phyloP scores from a whole-genome alignment of 2,888 invertebrate genomes.

The Aquatica leii region DNA sequence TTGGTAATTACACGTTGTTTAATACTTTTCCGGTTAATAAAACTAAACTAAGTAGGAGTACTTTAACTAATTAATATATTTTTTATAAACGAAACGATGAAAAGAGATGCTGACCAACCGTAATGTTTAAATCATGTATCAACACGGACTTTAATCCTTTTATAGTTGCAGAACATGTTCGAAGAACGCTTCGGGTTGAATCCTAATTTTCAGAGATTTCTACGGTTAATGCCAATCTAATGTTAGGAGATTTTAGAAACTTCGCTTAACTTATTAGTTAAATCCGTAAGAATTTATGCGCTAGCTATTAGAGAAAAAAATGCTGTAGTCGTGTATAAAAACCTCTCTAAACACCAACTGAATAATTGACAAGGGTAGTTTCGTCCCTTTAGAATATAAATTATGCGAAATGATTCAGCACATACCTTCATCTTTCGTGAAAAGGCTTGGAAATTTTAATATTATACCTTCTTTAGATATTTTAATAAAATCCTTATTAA shows the following conservation, averaged over 20 bases:
- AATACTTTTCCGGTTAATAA: too few species aligned
- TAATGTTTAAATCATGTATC: not conserved
- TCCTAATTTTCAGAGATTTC: not conserved
- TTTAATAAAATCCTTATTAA: too few species aligned
- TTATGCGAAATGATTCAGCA: conserved; percentile 5
- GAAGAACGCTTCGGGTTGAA: not conserved
- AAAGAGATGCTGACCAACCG: not conserved
- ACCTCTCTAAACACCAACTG: not conserved
- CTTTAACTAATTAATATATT: too few species aligned
- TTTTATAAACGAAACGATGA: too few species aligned
- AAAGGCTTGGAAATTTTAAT: not conserved
- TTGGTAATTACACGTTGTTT: too few species aligned
- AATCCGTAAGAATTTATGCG: too few species aligned
- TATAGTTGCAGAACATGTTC: not conserved
- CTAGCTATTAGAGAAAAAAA: not conserved
- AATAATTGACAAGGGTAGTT: conserved; percentile 4
- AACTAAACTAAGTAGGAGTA: too few species aligned
- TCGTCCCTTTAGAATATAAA: conserved; percentile 1
- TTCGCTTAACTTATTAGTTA: too few species aligned
- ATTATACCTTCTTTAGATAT: not conserved
- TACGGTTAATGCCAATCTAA: too few species aligned
- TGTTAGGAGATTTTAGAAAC: not conserved
- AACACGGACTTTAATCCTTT: not conserved
- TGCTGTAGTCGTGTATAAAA: not conserved
- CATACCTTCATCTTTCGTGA: conserved; percentile 11